These are phyloP conservation scores for Cosmorhoe ocellata DNA, from an alignment of 2,888 invertebrate genomes.

Conservation along the genomic window DNA sequence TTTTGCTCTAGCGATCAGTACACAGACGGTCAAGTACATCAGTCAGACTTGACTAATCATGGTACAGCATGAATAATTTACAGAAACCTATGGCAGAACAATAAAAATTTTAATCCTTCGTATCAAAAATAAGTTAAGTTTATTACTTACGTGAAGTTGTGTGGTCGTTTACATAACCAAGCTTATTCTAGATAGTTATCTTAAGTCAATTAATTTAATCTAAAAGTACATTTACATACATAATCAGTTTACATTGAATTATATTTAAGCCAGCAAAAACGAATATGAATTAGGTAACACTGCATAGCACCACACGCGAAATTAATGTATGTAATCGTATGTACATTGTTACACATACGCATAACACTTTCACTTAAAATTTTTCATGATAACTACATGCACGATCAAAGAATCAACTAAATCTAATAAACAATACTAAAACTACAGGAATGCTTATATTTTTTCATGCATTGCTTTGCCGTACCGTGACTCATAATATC, in stretches of 20 bases:
- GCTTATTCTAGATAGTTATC: slow-evolving; percentile 34
- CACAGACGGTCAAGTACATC: no score
- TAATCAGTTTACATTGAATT: slow-evolving; percentile 47
- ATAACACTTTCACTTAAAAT: slow-evolving; percentile 27
- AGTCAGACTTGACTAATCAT: no score
- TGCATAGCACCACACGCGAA: slow-evolving; percentile 38
- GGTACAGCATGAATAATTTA: no score
- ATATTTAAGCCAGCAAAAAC: slow-evolving; percentile 37
- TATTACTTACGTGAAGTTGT: slow-evolving; percentile 27
- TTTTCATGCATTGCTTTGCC: no score
- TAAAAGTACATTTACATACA: no score
- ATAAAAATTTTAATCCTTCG: background rate
- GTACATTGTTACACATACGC: slow-evolving; percentile 9
- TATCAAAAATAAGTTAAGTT: slow-evolving; percentile 2
- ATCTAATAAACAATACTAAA: background rate
- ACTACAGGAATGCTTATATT: no score
- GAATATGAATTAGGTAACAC: slow-evolving; percentile 46
- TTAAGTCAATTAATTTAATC: no score
- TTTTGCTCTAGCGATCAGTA: no score
- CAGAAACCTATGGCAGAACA: no score
- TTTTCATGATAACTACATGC: slow-evolving; percentile 16
- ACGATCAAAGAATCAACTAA: background rate
- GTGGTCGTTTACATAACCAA: slow-evolving; percentile 30
- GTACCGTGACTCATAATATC: no score
- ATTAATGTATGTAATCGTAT: slow-evolving; percentile 32